phyloP scores from a whole-genome alignment of 2,113 vertebrate genomes.

The Pangasianodon gigas region DNA sequence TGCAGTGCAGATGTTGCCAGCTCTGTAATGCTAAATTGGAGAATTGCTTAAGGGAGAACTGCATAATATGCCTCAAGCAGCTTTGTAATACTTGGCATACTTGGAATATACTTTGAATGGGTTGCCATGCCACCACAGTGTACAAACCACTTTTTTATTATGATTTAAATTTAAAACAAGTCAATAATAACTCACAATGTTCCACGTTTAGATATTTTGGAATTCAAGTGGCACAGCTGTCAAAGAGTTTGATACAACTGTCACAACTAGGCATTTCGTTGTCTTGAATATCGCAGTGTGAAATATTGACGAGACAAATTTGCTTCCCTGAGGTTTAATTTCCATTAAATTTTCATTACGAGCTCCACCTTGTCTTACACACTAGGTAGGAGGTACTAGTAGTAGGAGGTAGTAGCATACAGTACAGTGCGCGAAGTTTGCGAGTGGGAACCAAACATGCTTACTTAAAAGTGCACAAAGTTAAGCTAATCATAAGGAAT shows the following conservation, averaged over 20 bases:
- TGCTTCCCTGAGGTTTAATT: neutral
- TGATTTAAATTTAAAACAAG: neutral
- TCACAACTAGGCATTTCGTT: no score
- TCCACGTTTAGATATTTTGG: neutral
- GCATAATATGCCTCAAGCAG: neutral
- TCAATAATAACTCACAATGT: neutral
- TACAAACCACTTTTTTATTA: neutral
- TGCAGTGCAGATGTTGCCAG: neutral
- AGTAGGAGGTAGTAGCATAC: neutral
- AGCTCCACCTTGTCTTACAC: neutral
- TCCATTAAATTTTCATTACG: neutral
- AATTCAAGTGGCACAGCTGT: neutral
- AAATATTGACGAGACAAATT: neutral
- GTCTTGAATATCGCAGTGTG: no score
- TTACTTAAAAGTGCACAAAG: neutral
- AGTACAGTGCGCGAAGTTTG: neutral
- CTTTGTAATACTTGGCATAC: neutral
- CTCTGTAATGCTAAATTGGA: neutral
- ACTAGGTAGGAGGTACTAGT: neutral
- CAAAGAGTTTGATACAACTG: no score
- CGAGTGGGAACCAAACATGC: neutral
- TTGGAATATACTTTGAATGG: neutral
- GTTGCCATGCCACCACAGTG: neutral
- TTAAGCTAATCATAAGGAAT: neutral
- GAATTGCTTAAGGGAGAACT: neutral